These are phyloP conservation scores for Hirtodrosophila duncani DNA, from an alignment of 2,888 invertebrate genomes.

Conservation along the genomic window DNA sequence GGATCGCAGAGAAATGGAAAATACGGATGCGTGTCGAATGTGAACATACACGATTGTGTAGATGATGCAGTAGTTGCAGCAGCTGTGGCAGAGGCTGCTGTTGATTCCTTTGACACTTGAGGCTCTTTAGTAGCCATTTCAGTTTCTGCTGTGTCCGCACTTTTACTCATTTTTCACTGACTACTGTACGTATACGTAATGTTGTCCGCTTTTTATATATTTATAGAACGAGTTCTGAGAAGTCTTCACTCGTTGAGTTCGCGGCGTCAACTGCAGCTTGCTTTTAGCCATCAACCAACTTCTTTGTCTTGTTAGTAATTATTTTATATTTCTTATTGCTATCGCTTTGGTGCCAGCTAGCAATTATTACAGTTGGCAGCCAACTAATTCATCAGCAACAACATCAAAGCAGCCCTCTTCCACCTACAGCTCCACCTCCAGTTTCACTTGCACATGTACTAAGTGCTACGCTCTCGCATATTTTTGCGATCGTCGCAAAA, in stretches of 20 bases:
- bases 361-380: conserved; percentile 63
- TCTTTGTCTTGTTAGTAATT: conserved; percentile 30
- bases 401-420: conserved; percentile 1
- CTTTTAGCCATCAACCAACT: conserved; percentile 18
- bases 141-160: no score
- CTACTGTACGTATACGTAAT: no score
- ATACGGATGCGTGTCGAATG: conserved; percentile 50
- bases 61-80: not conserved
- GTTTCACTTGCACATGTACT: conserved; percentile 24
- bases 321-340: conserved; percentile 35
- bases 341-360: conserved; percentile 62
- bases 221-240: conserved; percentile 10
- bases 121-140: not conserved
- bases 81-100: not conserved
- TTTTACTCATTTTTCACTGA: no score
- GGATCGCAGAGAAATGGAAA: conserved; percentile 45
- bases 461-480: conserved; percentile 25
- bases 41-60: conserved; percentile 28
- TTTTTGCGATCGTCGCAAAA: conserved; percentile 7
- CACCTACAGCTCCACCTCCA: conserved; percentile 24
- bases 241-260: conserved; percentile 48
- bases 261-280: conserved; percentile 43
- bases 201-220: not conserved
- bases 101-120: not conserved
- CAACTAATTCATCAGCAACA: conserved; percentile 42